Base-by-base conservation (phyloP, 2,113 vertebrate genomes). In the Poeciliopsis retropinna region DNA sequence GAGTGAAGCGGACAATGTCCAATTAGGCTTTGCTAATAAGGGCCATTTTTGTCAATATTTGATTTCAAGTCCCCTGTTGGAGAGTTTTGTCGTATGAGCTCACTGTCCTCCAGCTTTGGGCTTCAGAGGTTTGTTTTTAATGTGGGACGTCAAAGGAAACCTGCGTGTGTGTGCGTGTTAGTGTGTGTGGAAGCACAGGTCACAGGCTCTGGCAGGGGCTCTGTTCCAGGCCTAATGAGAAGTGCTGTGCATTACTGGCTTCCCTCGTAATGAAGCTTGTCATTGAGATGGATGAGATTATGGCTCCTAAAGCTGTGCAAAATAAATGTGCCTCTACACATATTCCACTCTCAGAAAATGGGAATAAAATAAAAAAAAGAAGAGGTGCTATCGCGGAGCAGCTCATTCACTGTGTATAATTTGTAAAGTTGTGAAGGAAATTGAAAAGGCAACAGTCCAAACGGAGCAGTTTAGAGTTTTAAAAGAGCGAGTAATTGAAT, bases 211-310 rank as follows among this genome's bases (percentile, higher is more conserved):
- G 88, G 84, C 87, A 61, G 78, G 83, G 84, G 85, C 86, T 91
- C 86, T 88, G 86, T 90, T 89, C 88, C 85, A 87, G 89, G 79
- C 83, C 91, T 92, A 92, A 94, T 93, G 92, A 92, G 91, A 82
- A 85, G 87, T 90, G 90, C 91, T 91, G 93, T 90, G 93, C 92
- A 90, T 94, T 93, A 92, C 88, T 86, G 89, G 92, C 82, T 90
- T 89, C 83, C 84, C 87, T 87, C 89, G 80, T 94, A 94, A 94
- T 94, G 94, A 94, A 94, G 92, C 91, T 93, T 94, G 94, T 95
- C 94, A 93, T 87, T 77, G 89, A 95, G 92, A 95, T 92, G 90
- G 90, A 94, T 94, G 91, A 92, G 92, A 94, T 94, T 93, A 92
- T 92, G 85, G 90, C 85, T 89, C 88, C 85, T 80, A 87, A 92